Evolutionary conservation across 2,888 invertebrate genomes (phyloP), one percentile per base, ranked within the genome.

Genomic region (Atrina japonica): DNA sequence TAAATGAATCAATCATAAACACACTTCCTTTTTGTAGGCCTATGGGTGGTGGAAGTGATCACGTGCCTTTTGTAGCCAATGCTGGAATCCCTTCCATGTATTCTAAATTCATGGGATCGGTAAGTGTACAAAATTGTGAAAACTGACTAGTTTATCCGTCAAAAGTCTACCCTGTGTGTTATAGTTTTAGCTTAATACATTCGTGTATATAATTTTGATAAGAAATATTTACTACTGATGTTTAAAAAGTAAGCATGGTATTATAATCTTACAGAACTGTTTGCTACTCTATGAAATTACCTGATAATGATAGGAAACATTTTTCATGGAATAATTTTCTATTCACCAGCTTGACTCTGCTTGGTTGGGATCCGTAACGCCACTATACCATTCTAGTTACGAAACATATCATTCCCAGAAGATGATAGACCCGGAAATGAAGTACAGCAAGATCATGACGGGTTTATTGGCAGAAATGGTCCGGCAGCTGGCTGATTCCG

Each of bases 1-100:
- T n/a, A n/a, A n/a, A n/a, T n/a, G n/a, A n/a, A n/a, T n/a, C n/a
- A n/a, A n/a, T n/a, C n/a, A n/a, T n/a, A n/a, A n/a, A n/a, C n/a
- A n/a, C n/a, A n/a, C n/a, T n/a, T n/a, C n/a, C n/a, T n/a, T n/a
- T n/a, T n/a, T n/a, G n/a, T n/a, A 23, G 25, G 5, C 21, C 49
- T 21, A 41, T 64, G 7, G 63, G 63, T 21, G 63, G 63, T 18
- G 67, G 67, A 0, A 67, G 67, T 52, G 67, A 67, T 25, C 58
- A 58, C 14, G 52, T 60, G 16, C 67, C 67, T 3, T 67, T 67
- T 14, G 23, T 53, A 7, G 60, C 60, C 21, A 30, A 45, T 30
- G 16, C 30, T 21, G 67, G 67, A 53, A 53, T 67, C 16, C 60
- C 67, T 3, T 52, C 67, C 1, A 41, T 67, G 30, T 67, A 60